Base-by-base conservation (phyloP, 2,888 invertebrate species). In the Trachelus stipa region DNA sequence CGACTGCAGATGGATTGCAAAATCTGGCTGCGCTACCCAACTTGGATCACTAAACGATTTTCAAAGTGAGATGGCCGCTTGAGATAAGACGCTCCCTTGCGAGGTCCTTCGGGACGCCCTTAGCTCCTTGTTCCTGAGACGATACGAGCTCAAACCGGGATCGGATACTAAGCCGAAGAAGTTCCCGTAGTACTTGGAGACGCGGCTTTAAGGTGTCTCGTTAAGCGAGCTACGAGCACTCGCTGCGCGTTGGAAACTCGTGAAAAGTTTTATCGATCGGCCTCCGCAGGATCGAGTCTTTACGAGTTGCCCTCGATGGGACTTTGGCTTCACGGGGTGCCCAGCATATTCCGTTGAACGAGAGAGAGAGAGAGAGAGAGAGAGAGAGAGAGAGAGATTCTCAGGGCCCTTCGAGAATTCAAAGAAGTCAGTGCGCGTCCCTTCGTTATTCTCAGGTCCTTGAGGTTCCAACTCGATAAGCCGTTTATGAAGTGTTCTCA, bases 381-480 rank as follows among this genome's bases (percentile, higher is more conserved):
- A 69, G 69, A 31, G 12, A 33, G 69, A 69, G 69, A 30, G 33
- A 30, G 12, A 69, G 30, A 69, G 69, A 40, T 15, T 15, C 15
- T 40, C 15, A 40, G 40, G 40, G 40, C 40, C 40, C 40, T 40
- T 40, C 1, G 69, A 69, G 30, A 69, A 69, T 31, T 33, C 69
- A 69, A 33, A 69, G 69, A 69, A 33, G 33, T 30, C n/a, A 79
- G 35, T 35, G 83, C 81, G 82, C 82, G 81, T 84, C 82, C 81
- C 83, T 86, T 87, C 82, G 84, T 87, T 86, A 86, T 81, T 80
- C 74, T 73, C 80, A 81, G 79, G 73, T 74, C 75, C 79, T 80
- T 74, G 75, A 35, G 76, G 77, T 80, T 79, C 75, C 80, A 80
- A 73, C 33, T 30, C 74, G 74, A 76, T 69, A 69, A 69, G 69